These are phyloP conservation scores for Thalpophila matura DNA, from an alignment of 2,888 invertebrate genomes.

Conservation along the genomic window DNA sequence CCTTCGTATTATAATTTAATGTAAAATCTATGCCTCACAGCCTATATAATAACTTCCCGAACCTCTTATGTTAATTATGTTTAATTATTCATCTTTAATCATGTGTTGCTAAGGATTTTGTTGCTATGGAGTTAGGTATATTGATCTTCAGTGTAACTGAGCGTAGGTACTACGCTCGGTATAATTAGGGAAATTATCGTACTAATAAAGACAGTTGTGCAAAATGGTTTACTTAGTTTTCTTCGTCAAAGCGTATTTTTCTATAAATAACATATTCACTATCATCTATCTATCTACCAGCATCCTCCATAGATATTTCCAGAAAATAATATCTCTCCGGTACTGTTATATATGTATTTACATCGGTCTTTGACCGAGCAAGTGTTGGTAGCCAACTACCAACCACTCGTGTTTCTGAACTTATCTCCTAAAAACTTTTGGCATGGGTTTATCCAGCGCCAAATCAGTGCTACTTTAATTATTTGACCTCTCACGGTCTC, in stretches of 20 bases:
- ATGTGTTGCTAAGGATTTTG: neutral
- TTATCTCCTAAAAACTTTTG: constrained; percentile 48
- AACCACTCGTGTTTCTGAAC: constrained; percentile 38
- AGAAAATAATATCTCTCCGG: no score
- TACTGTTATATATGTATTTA: constrained; percentile 18
- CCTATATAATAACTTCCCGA: constrained; percentile 1
- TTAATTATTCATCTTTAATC: constrained; percentile 23
- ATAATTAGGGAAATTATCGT: no score
- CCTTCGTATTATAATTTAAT: constrained; percentile 21
- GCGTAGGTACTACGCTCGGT: no score
- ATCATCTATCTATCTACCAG: no score
- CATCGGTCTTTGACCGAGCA: constrained; percentile 22
- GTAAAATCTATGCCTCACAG: constrained; percentile 3
- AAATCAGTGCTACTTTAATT: constrained; percentile 51
- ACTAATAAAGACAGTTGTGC: no score
- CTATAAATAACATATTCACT: no score
- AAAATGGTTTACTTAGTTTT: no score
- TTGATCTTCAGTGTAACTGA: neutral
- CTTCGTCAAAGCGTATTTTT: no score
- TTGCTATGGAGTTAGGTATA: constrained; percentile 2
- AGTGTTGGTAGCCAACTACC: constrained; percentile 35
- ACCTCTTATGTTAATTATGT: neutral
- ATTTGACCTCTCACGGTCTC: constrained; percentile 25
- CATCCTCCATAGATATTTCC: no score
- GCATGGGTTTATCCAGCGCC: constrained; percentile 41